Evolutionary conservation across 2,888 invertebrate species (phyloP), one percentile per base, ranked within the genome.

Genomic region (Chrysomela aeneicollis): DNA sequence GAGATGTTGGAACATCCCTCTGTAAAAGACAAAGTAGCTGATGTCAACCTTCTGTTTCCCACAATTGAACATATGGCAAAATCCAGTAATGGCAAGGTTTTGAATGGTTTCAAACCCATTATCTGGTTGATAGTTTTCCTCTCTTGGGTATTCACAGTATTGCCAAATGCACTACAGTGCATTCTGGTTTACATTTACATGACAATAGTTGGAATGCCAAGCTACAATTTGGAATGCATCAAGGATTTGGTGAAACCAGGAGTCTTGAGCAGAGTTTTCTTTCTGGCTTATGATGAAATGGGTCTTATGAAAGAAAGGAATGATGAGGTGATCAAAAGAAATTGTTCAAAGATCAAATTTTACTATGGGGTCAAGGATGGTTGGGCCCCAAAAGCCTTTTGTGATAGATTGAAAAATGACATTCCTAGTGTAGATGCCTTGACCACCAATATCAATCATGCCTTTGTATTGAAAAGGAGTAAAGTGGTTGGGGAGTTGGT

Each of bases 31-130:
- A 85, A 85, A 73, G 79, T 92, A 35, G 81, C 84, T n/a, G 88
- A 89, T 71, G 85, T 88, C 66, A 91, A 91, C 81, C 82, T 95
- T 69, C 82, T 97, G 1, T 96, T 95, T 82, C 97, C 97, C 1
- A 93, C 96, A 0, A 83, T 97, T 47, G 95, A 97, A 82, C 85
- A 88, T 72, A 92, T 97, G 90, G 89, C 89, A 2, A 85, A 87
- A 55, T 89, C 91, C 12, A 88, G 86, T 18, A 92, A 92, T 81
- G 97, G 96, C 12, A 85, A 84, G 78, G 84, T 87, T 73, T 80
- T 93, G n/a, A 90, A 87, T 57, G 87, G 86, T 61, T 76, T 89
- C 30, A 83, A 87, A 76, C 87, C 86, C 0, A 72, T 86, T 6
- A 80, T 85, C 37, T 78, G 81, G 35, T 50, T 87, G 0, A 72